These are phyloP conservation scores for Heliconius congener DNA, from an alignment of 1,140 invertebrate species.

Conservation along the genomic window DNA sequence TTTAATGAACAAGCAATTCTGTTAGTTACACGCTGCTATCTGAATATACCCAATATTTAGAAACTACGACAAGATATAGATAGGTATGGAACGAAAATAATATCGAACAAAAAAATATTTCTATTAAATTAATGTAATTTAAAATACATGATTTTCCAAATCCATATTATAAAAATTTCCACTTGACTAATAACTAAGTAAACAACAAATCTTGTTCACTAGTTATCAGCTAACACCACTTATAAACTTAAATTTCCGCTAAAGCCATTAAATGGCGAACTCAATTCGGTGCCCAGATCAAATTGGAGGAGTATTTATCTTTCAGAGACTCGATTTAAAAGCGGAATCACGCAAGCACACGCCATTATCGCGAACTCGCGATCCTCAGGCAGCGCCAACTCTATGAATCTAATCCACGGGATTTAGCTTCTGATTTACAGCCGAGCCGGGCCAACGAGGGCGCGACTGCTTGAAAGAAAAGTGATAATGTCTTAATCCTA, in stretches of 20 bases:
- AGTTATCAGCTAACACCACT: conserved; percentile 62
- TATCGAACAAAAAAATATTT: no score
- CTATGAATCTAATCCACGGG: conserved; percentile 81
- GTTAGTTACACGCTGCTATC: no score
- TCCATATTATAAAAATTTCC: background rate
- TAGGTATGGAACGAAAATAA: no score
- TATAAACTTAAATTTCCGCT: conserved; percentile 62
- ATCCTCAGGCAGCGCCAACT: conserved; percentile 78
- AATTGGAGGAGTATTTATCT: conserved; percentile 78
- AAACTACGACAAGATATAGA: no score
- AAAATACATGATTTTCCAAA: no score
- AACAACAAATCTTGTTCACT: conserved; percentile 46
- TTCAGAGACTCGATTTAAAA: conserved; percentile 77
- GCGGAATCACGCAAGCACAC: conserved; percentile 78
- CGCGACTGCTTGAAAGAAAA: conserved; percentile 79
- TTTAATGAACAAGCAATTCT: no score
- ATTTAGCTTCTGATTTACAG: conserved; percentile 82
- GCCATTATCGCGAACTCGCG: conserved; percentile 73
- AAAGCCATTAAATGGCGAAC: conserved; percentile 70
- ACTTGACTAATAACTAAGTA: background rate
- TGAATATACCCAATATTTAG: no score
- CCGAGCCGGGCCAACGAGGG: conserved; percentile 65
- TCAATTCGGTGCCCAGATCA: conserved; percentile 61
- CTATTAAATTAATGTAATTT: no score
- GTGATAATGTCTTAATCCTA: conserved; percentile 83